These are phyloP conservation scores for Strix uralensis DNA, from an alignment of 2,113 vertebrate species.

Conservation along the genomic window DNA sequence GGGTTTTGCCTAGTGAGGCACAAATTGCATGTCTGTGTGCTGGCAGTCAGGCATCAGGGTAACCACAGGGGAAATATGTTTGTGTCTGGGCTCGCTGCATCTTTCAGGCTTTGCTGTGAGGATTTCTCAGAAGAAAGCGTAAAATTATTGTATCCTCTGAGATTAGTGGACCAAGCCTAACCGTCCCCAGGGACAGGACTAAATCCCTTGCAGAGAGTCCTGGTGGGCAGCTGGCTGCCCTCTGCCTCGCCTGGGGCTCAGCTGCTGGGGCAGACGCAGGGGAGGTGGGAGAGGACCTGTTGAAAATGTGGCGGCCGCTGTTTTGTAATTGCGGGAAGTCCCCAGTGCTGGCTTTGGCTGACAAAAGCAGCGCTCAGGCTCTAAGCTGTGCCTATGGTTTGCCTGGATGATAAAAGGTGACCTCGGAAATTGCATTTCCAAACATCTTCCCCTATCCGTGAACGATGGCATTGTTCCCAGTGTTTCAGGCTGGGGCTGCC, in stretches of 20 bases:
- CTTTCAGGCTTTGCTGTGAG: not conserved
- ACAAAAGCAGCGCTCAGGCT: not conserved
- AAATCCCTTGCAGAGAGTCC: not conserved
- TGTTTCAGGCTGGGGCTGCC: constrained; percentile 56
- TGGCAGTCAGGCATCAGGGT: not conserved
- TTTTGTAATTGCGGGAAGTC: rapidly evolving
- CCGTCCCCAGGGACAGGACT: rapidly evolving
- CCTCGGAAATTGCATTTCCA: constrained; percentile 50
- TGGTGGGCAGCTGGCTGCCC: not conserved
- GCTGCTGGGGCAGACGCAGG: rapidly evolving
- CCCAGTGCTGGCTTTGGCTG: not conserved
- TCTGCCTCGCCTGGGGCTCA: not conserved
- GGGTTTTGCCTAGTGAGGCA: constrained; percentile 35
- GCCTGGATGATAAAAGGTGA: constrained; percentile 32
- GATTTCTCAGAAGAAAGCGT: not conserved
- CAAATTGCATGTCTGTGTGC: constrained; percentile 1
- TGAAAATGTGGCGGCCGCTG: not conserved
- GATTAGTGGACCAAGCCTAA: not conserved
- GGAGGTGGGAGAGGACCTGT: not conserved
- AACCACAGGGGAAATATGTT: constrained; percentile 26
- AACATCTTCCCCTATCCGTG: not conserved
- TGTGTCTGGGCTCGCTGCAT: not conserved
- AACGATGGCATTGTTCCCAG: constrained; percentile 41
- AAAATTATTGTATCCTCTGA: not conserved
- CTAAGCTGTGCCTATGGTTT: not conserved